Conservation (phyloP, 2,888 invertebrate genomes). For the Heliconius charithonia region DNA sequence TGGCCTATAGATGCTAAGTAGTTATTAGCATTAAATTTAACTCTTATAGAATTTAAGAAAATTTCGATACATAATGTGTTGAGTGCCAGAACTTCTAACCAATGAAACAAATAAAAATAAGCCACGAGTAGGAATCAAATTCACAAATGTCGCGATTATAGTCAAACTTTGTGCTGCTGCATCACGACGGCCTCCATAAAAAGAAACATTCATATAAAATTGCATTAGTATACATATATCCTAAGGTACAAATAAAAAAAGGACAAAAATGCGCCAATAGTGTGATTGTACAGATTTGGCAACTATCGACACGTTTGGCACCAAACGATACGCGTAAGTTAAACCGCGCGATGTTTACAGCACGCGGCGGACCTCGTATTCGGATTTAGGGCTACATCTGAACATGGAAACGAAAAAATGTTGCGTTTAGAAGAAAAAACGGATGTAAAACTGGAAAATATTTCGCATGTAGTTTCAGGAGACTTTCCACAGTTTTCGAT, state of each 20-base stretch:
- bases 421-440: conserved; percentile 9
- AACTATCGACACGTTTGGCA: conserved; percentile 40
- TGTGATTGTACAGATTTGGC: conserved; percentile 42
- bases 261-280: conserved; percentile 33
- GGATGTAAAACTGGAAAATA: not conserved
- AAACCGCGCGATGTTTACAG: conserved; percentile 41
- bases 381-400: conserved; percentile 34
- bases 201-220: not conserved
- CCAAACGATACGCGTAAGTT: conserved; percentile 41
- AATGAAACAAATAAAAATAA: not conserved
- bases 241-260: conserved; percentile 12
- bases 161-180: not conserved
- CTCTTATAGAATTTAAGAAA: too few relatives aligned
- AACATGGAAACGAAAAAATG: conserved; percentile 15
- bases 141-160: too few relatives aligned
- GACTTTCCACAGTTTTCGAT: too few relatives aligned
- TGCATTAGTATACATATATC: not conserved
- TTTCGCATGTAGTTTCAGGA: not conserved
- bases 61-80: too few relatives aligned
- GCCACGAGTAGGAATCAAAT: too few relatives aligned
- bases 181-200: not conserved
- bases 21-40: too few relatives aligned
- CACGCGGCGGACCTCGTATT: conserved; percentile 28
- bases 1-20: too few relatives aligned
- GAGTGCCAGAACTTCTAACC: not conserved